These are phyloP conservation scores for Nothocercus julius DNA, from an alignment of 2,113 vertebrate species.

Conservation along the genomic window DNA sequence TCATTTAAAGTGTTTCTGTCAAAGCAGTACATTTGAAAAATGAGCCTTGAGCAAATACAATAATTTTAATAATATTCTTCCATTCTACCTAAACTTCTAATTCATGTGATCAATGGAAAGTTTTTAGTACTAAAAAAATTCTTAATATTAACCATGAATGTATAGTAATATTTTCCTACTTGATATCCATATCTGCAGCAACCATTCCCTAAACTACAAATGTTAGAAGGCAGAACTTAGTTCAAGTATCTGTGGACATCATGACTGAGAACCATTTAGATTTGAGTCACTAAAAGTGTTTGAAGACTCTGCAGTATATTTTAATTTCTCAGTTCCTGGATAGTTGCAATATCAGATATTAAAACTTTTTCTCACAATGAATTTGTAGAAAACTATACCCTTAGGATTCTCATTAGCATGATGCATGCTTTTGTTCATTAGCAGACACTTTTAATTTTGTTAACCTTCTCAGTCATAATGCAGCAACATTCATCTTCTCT, in stretches of 20 bases:
- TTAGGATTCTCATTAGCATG: background rate
- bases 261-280: background rate
- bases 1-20: conserved; percentile 12
- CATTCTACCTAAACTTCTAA: conserved; percentile 27
- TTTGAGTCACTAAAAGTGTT: background rate
- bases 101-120: conserved; percentile 36
- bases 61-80: conserved; percentile 41
- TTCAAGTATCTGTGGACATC: background rate
- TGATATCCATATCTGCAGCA: background rate
- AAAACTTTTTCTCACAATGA: background rate
- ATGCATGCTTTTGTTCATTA: background rate
- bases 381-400: background rate
- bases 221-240: background rate
- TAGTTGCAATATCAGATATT: background rate
- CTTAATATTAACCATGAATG: conserved; percentile 45
- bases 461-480: background rate
- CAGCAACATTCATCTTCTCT: background rate
- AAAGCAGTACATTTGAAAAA: conserved; percentile 43
- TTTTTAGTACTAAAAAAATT: conserved; percentile 46
- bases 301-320: background rate
- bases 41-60: conserved; percentile 19
- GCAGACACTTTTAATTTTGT: background rate
- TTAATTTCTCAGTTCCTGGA: background rate
- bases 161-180: background rate
- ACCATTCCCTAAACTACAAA: background rate